Conservation (phyloP, 2,888 invertebrate species). For the Volucella inflata region DNA sequence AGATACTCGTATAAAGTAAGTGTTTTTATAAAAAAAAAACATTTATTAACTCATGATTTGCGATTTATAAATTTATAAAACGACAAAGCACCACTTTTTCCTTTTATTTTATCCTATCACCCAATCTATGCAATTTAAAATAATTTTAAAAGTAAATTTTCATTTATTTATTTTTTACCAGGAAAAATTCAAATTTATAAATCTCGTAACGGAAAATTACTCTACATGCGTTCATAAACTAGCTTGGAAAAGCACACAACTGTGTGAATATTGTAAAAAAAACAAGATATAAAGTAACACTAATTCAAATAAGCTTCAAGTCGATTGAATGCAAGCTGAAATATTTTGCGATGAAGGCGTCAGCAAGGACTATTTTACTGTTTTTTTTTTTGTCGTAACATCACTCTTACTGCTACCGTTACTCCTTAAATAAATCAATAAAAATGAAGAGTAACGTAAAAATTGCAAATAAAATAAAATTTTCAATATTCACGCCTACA, state of each 20-base stretch:
- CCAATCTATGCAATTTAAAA: no score
- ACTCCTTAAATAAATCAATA: constrained; percentile 71
- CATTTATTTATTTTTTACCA: no score
- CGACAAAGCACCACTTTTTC: no score
- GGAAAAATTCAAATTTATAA: no score
- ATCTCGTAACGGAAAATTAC: constrained; percentile 7
- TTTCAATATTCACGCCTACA: constrained; percentile 26
- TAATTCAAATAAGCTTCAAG: constrained; percentile 37
- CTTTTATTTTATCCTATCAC: no score
- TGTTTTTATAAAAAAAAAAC: no score
- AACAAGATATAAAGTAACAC: constrained; percentile 7
- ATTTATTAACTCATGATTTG: no score
- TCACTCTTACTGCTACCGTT: constrained; percentile 62
- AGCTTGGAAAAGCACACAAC: constrained; percentile 47
- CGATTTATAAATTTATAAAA: no score
- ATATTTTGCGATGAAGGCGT: constrained; percentile 46
- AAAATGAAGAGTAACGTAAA: constrained; percentile 68
- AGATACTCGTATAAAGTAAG: no score
- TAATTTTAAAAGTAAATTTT: no score
- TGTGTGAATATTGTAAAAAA: no score
- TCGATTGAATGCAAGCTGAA: constrained; percentile 47
- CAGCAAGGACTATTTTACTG: constrained; percentile 59
- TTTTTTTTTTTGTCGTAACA: constrained; percentile 23
- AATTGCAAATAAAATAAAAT: constrained; percentile 38
- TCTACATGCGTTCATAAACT: constrained; percentile 1